phyloP scores from a whole-genome alignment of 2,888 invertebrate genomes.

The Drosophila conformis region DNA sequence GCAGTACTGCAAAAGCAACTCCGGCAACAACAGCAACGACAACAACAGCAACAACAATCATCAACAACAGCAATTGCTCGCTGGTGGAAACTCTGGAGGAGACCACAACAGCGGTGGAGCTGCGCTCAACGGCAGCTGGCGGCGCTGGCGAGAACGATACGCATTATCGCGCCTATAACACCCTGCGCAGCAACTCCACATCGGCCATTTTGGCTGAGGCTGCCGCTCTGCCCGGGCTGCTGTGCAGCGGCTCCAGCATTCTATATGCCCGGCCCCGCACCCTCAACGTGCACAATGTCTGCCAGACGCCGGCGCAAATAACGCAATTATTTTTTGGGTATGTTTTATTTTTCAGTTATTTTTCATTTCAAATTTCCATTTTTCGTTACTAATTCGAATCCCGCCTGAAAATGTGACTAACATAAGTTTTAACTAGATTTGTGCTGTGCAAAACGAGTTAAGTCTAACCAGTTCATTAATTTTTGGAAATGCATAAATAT shows the following conservation, averaged over 20 bases:
- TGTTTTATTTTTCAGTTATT: constrained; percentile 59
- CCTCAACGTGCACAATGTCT: constrained; percentile 82
- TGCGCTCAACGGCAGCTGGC: constrained; percentile 49
- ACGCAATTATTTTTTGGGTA: constrained; percentile 84
- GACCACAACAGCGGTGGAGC: constrained; percentile 67
- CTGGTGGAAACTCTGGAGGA: constrained; percentile 57
- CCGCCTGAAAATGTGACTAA: background rate
- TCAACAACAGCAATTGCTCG: constrained; percentile 43
- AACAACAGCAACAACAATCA: constrained; percentile 14
- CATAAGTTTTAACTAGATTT: background rate
- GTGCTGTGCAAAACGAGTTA: background rate
- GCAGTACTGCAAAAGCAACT: constrained; percentile 30
- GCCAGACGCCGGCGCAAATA: constrained; percentile 83
- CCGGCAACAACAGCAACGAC: constrained; percentile 23
- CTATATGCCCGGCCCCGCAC: constrained; percentile 82
- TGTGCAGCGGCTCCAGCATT: constrained; percentile 52
- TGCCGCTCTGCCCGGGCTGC: constrained; percentile 50
- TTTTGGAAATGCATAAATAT: background rate
- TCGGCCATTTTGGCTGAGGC: constrained; percentile 74
- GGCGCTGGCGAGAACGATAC: background rate
- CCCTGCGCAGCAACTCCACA: constrained; percentile 80
- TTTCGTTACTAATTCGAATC: background rate
- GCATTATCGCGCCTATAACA: constrained; percentile 57
- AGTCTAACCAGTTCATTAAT: background rate
- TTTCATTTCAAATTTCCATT: background rate